These are phyloP conservation scores for Mesocricetus auratus DNA, from an alignment of 2,113 vertebrate genomes.

Conservation along the genomic window DNA sequence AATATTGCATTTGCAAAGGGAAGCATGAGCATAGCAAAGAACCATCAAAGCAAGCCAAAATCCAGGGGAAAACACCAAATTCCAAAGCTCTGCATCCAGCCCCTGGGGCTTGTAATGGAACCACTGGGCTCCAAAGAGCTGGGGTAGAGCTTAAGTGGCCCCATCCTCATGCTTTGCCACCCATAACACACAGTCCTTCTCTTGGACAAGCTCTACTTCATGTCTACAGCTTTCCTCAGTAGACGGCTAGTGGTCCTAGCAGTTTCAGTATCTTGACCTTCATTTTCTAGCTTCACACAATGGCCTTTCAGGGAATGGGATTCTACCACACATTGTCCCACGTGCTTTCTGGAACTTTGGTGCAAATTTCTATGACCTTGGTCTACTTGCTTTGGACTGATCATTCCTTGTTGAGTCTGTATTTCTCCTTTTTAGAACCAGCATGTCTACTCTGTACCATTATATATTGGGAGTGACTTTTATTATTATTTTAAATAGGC, in stretches of 20 bases:
- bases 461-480: neutral
- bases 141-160: neutral
- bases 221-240: neutral
- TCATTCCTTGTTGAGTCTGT: no score
- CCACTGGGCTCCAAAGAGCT: neutral
- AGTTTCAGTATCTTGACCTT: neutral
- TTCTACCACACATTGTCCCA: neutral
- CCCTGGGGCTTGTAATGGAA: neutral
- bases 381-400: no score
- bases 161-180: neutral
- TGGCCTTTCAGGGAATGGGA: neutral
- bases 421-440: neutral
- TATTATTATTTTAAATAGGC: neutral
- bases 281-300: neutral
- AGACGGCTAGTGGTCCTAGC: no score
- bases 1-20: neutral
- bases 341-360: no score
- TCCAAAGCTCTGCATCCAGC: neutral
- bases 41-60: neutral
- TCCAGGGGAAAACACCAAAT: neutral
- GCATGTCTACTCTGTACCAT: neutral
- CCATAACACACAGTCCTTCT: neutral
- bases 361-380: no score
- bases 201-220: neutral
- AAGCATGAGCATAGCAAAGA: neutral